Conservation (phyloP, 30 jellyfish, hydroid and myxozoan genomes). For the Aurelia coerulea region DNA sequence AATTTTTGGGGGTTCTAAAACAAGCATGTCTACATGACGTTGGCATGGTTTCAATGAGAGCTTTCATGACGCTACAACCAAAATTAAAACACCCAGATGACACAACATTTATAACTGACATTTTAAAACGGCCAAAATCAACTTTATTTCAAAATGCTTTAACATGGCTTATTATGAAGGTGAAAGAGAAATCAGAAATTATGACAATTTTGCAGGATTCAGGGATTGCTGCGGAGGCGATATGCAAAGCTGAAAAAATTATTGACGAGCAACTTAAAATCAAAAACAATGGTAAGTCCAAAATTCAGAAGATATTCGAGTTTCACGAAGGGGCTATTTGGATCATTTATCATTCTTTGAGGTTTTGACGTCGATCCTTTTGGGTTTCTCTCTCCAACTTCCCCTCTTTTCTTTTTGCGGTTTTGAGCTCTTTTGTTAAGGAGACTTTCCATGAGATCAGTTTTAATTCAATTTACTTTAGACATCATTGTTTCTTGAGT, state of each 20-base stretch:
- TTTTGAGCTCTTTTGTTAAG: too few relatives aligned
- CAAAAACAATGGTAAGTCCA: slow-evolving; percentile 48
- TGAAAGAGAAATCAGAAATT: slow-evolving; percentile 55
- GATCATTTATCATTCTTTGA: too few relatives aligned
- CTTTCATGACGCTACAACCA: slow-evolving; percentile 77
- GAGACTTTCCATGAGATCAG: too few relatives aligned
- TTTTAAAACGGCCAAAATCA: slow-evolving; percentile 69
- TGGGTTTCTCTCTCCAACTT: too few relatives aligned
- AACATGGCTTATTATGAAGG: slow-evolving; percentile 73
- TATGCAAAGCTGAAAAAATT: slow-evolving; percentile 41
- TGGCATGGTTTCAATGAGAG: slow-evolving; percentile 86
- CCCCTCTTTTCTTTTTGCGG: too few relatives aligned
- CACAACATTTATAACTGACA: slow-evolving; percentile 32
- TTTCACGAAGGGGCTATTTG: too few relatives aligned
- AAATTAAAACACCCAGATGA: slow-evolving; percentile 70
- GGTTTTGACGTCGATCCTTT: too few relatives aligned
- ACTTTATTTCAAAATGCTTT: slow-evolving; percentile 73
- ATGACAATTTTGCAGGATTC: slow-evolving; percentile 22
- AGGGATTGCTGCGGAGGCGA: slow-evolving; percentile 33
- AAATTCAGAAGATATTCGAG: too few relatives aligned
- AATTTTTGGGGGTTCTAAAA: slow-evolving; percentile 27
- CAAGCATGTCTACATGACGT: slow-evolving; percentile 80
- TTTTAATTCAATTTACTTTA: too few relatives aligned
- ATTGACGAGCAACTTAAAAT: slow-evolving; percentile 55
- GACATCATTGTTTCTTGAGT: too few relatives aligned